Conservation (phyloP, 53 echinoderm and acorn worm genomes). For the Luidia sarsii region DNA sequence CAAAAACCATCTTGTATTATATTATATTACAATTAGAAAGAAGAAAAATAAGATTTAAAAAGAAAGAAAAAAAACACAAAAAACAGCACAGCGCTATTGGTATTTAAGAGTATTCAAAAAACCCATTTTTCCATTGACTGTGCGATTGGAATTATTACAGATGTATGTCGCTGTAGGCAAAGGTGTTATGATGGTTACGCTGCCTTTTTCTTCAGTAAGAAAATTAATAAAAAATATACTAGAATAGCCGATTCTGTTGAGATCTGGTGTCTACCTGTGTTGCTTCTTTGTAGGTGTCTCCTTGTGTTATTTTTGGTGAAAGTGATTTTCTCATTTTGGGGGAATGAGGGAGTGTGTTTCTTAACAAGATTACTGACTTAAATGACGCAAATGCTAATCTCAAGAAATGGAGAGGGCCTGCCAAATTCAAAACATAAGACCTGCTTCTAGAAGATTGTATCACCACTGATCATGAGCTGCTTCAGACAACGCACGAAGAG, state of each 20-base stretch:
- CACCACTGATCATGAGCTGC: too few species aligned
- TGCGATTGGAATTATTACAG: constrained; percentile 58
- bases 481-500: too few species aligned
- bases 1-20: constrained; percentile 48
- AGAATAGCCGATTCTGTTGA: constrained; percentile 62
- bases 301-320: too few species aligned
- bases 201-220: constrained; percentile 43
- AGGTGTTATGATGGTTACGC: constrained; percentile 49
- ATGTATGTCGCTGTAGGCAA: constrained; percentile 60
- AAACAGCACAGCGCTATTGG: constrained; percentile 56
- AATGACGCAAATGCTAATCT: too few species aligned
- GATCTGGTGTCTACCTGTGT: constrained; percentile 21
- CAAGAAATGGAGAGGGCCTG: too few species aligned
- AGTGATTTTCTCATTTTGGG: too few species aligned
- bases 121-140: constrained; percentile 58
- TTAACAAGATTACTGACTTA: too few species aligned
- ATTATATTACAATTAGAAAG: constrained; percentile 38
- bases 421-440: too few species aligned
- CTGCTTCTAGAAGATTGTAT: too few species aligned
- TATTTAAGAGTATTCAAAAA: constrained; percentile 59
- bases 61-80: constrained; percentile 5
- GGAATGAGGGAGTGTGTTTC: too few species aligned
- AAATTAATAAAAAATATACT: constrained; percentile 49
- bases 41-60: background rate
- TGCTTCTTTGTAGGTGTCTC: background rate